Base-by-base conservation (phyloP, 2,797 vertebrate species). In the Acestrorhynchus altus region DNA sequence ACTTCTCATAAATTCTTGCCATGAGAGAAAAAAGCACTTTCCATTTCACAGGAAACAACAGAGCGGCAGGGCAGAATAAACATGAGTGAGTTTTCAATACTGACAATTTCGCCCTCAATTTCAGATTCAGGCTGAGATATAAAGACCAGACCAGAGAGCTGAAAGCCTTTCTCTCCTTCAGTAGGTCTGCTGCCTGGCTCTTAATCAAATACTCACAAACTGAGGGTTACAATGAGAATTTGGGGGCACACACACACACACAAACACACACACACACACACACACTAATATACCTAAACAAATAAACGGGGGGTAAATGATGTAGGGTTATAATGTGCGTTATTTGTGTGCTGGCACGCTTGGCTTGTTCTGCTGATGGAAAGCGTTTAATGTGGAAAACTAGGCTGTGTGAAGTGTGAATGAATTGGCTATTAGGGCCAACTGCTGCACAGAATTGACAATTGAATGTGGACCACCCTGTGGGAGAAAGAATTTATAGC, bases 361-460 rank as follows among this genome's bases (percentile, higher is more conserved):
- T 26, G 76, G 40, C 49, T 72, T 66, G 59, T 72, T 72, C 68
- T 77, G 61, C 31, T 76, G 79, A 81, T 81, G 51, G 69, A 77
- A 76, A 76, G 65, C 56, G 74, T 68, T 72, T 61, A 77, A 73
- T 72, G 70, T 81, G 65, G 74, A 64, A 68, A 72, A 57, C 74
- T 46, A 20, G 61, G 26, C 74, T 73, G 75, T 76, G 74, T 81
- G 79, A 77, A 77, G 70, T 67, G 74, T 81, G 75, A 81, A 77
- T 81, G 75, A 81, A 77, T 81, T 42, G 71, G 74, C 69, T 61
- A 77, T 81, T 81, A 81, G 51, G 52, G 51, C 60, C 64, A 76
- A 77, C 54, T 54, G 35, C 74, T 67, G 26, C 69, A 54, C 24
- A 44, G 57, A 72, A 68, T 64, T 54, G 75, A 68, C 74, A 77